phyloP scores from a whole-genome alignment of 2,888 invertebrate genomes.

The Uropetala carovei region DNA sequence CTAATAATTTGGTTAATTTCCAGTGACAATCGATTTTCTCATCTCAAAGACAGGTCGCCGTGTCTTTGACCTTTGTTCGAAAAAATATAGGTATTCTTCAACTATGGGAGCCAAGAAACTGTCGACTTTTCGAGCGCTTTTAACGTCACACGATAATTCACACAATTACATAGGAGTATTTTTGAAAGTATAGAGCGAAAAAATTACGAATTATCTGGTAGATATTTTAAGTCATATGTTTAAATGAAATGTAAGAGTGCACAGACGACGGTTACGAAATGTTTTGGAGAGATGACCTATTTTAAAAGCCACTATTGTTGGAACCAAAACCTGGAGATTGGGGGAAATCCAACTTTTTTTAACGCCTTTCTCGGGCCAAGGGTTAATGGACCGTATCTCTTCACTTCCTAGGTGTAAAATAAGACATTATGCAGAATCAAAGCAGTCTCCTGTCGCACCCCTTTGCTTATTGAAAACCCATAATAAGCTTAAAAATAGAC shows the following conservation, averaged over 20 bases:
- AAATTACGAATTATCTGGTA: too few species aligned
- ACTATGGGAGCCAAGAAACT: not conserved
- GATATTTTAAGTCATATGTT: not conserved
- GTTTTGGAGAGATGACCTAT: not conserved
- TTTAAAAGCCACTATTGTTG: constrained; percentile 10
- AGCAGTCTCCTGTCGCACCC: not conserved
- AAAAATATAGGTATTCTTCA: not conserved
- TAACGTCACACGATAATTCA: not conserved
- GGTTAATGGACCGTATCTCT: not conserved
- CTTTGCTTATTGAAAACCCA: not conserved
- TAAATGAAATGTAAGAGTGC: not conserved
- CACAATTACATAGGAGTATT: not conserved
- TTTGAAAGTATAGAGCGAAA: not conserved
- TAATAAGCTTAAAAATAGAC: too few species aligned
- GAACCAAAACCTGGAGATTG: constrained; percentile 25
- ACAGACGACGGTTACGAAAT: not conserved
- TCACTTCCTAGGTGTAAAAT: not conserved
- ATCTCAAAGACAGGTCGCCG: not conserved
- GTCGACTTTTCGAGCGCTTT: not conserved
- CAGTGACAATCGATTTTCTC: too few species aligned
- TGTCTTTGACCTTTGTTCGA: not conserved
- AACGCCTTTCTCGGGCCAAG: not conserved
- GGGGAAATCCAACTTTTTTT: constrained; percentile 29
- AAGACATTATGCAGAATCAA: not conserved
- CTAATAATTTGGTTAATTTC: too few species aligned